A percentile compares a stretch with the other conserved stretches of the same genome.
Evolutionary conservation across 1,140 invertebrate genomes (phyloP).

Genomic region (Euglossa dilemma): DNA sequence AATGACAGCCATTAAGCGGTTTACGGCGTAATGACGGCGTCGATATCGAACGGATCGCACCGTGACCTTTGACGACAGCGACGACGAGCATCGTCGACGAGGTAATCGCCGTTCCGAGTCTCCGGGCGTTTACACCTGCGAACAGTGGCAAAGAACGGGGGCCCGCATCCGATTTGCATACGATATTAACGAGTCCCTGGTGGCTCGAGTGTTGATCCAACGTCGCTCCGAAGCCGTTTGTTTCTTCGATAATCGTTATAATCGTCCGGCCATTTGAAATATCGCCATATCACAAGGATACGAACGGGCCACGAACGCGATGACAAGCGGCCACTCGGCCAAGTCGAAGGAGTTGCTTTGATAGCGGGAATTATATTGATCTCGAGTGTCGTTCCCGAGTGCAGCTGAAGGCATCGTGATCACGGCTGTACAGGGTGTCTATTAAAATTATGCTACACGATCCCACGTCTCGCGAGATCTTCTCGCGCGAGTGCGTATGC

Average conservation of each 20-base stretch:
- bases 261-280: neutral
- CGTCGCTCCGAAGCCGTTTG: no score
- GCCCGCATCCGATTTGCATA: constrained; percentile 42
- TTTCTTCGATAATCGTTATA: constrained; percentile 5
- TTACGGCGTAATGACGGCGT: constrained; percentile 47
- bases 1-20: constrained; percentile 47
- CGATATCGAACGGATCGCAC: constrained; percentile 10
- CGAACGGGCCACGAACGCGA: no score
- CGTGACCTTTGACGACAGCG: constrained; percentile 18
- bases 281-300: neutral
- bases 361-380: no score
- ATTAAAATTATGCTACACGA: no score
- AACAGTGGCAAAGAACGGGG: neutral
- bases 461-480: no score
- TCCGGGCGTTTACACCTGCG: neutral
- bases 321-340: neutral
- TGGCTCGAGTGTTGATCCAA: neutral
- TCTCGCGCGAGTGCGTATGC: no score
- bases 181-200: constrained; percentile 32
- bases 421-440: no score
- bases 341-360: neutral
- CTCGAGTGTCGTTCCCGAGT: no score
- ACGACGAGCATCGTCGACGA: neutral
- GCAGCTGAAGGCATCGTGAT: no score
- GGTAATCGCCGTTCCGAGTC: neutral